A percentile compares a stretch with the other conserved stretches of the same genome.
These are phyloP conservation scores for Atta colombica DNA, from an alignment of 1,140 invertebrate species.

Conservation along the genomic window DNA sequence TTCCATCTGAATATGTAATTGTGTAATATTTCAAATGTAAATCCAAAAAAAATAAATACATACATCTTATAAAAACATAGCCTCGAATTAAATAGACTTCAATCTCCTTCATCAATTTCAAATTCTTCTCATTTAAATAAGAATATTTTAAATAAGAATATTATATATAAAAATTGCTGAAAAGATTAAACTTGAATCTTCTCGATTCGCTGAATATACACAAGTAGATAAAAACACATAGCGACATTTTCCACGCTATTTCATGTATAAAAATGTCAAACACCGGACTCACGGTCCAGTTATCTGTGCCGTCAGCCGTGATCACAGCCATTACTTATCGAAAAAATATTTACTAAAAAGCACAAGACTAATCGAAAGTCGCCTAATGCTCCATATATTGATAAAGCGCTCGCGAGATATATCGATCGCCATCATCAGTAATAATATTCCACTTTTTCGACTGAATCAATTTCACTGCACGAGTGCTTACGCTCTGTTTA, in stretches of 20 bases:
- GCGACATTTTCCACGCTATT: constrained; percentile 51
- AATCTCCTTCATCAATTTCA: not conserved
- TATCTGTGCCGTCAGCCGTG: constrained; percentile 35
- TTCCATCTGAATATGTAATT: not conserved
- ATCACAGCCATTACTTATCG: constrained; percentile 22
- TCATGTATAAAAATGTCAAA: constrained; percentile 41
- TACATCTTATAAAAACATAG: not conserved
- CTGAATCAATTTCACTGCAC: constrained; percentile 44
- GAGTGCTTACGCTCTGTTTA: constrained; percentile 72
- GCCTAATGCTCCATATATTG: not conserved
- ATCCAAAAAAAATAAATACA: not conserved
- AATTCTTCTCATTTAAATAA: not conserved
- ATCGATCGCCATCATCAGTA: not conserved
- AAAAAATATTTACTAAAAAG: constrained; percentile 55
- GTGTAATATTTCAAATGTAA: not conserved
- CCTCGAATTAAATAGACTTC: not conserved
- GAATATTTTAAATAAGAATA: not conserved
- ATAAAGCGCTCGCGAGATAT: constrained; percentile 13
- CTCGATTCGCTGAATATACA: constrained; percentile 3
- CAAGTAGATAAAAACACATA: constrained; percentile 33
- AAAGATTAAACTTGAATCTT: not conserved
- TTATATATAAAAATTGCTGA: not conserved
- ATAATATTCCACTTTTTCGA: constrained; percentile 53
- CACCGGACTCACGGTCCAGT: constrained; percentile 68
- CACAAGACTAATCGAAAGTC: constrained; percentile 56